A percentile compares a stretch with the other conserved stretches of the same genome.
These are phyloP conservation scores for Tipula confusa DNA, from an alignment of 2,888 invertebrate species.

Conservation along the genomic window DNA sequence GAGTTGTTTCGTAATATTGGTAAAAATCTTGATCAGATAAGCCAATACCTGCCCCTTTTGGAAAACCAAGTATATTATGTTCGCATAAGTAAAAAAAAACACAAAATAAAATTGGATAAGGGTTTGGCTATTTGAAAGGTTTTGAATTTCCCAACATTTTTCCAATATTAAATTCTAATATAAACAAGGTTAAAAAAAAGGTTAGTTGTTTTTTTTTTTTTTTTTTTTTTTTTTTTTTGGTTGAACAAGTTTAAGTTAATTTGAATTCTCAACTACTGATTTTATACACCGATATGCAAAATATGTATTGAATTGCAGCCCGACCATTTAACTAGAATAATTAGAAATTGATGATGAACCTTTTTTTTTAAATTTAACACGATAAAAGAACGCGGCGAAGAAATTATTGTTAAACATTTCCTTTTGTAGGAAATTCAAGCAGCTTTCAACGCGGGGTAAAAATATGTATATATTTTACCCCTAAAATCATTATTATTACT, in stretches of 20 bases:
- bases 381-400: neutral
- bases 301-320: neutral
- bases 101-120: neutral
- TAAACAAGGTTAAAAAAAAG: neutral
- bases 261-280: neutral
- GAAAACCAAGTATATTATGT: neutral
- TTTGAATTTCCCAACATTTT: neutral
- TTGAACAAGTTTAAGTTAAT: neutral
- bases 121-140: neutral
- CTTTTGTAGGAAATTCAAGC: neutral
- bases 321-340: neutral
- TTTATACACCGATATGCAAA: neutral
- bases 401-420: neutral
- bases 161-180: neutral
- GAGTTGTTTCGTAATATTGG: too few species aligned
- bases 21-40: too few species aligned
- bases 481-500: slow-evolving; percentile 13
- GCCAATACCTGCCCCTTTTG: too few species aligned
- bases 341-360: neutral
- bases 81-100: neutral
- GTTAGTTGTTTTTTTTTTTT: neutral
- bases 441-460: neutral
- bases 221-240: too few species aligned
- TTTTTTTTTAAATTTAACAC: neutral
- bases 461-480: neutral